Conservation (phyloP, 2,113 vertebrate species). For the Crotophaga sulcirostris region DNA sequence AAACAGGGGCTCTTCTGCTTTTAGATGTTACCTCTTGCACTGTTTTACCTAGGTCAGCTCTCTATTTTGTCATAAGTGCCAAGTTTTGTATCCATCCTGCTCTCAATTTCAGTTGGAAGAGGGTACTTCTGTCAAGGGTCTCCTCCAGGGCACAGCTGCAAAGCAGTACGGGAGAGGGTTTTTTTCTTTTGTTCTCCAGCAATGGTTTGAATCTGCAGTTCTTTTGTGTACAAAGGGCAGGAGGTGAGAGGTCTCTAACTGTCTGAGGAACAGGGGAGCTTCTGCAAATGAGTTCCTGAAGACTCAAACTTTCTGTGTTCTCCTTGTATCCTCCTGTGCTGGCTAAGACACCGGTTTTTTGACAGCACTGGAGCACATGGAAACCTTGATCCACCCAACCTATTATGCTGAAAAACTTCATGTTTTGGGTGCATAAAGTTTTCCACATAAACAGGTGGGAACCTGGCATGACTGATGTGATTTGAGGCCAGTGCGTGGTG, state of each 20-base stretch:
- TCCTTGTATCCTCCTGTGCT: not conserved
- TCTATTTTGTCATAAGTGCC: not conserved
- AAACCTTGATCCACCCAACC: conserved; percentile 62
- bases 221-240: not conserved
- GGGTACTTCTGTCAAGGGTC: not conserved
- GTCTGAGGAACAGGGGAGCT: not conserved
- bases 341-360: not conserved
- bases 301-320: conserved; percentile 27
- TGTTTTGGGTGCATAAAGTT: conserved; percentile 58
- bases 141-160: not conserved
- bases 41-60: not conserved
- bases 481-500: conserved; percentile 31
- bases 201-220: not conserved
- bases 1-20: not conserved
- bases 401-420: conserved; percentile 43
- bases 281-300: conserved; percentile 8
- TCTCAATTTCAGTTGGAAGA: not conserved
- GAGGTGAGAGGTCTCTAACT: not conserved
- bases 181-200: not conserved
- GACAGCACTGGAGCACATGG: conserved; percentile 23
- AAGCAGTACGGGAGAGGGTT: not conserved
- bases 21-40: not conserved
- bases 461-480: not conserved
- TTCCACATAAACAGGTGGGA: conserved; percentile 70
- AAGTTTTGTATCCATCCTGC: not conserved